Conservation (phyloP, 1,140 invertebrate genomes). For the Drosophila ficusphila region DNA sequence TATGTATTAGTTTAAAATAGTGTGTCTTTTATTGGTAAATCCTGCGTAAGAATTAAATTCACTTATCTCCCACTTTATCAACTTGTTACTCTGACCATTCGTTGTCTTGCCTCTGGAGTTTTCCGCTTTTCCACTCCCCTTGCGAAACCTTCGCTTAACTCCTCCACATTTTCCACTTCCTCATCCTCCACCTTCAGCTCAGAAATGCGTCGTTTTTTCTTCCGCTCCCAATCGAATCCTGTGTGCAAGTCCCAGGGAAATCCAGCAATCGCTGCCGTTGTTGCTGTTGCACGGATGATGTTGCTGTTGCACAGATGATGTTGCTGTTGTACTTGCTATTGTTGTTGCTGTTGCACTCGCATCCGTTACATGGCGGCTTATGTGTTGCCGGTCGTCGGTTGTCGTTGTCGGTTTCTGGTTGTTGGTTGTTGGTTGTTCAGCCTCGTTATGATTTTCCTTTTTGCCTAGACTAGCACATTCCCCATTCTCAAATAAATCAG, state of each 20-base stretch:
- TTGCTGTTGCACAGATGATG: not conserved
- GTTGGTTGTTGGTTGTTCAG: not conserved
- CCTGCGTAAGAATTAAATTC: too few species aligned
- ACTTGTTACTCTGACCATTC: not conserved
- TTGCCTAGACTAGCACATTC: slow-evolving; percentile 2
- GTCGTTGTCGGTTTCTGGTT: not conserved
- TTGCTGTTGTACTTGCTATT: slow-evolving; percentile 13
- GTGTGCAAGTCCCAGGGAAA: slow-evolving; percentile 9
- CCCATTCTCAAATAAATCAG: not conserved
- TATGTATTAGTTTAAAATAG: too few species aligned
- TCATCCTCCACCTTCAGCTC: not conserved
- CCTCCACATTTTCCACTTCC: not conserved
- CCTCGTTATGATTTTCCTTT: slow-evolving; percentile 31
- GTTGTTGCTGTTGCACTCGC: slow-evolving; percentile 31
- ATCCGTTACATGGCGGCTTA: slow-evolving; percentile 51
- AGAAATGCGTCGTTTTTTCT: slow-evolving; percentile 12
- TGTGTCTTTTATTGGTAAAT: too few species aligned
- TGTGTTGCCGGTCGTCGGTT: slow-evolving; percentile 20
- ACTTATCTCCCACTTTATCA: not conserved
- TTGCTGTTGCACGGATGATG: not conserved
- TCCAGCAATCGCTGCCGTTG: slow-evolving; percentile 11
- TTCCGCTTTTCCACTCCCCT: not conserved
- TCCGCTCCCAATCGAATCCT: not conserved
- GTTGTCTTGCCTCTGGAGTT: not conserved
- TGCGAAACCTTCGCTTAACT: not conserved